These are phyloP conservation scores for Chlorocebus sabaeus DNA, from an alignment of 2,113 vertebrate species.

Conservation along the genomic window DNA sequence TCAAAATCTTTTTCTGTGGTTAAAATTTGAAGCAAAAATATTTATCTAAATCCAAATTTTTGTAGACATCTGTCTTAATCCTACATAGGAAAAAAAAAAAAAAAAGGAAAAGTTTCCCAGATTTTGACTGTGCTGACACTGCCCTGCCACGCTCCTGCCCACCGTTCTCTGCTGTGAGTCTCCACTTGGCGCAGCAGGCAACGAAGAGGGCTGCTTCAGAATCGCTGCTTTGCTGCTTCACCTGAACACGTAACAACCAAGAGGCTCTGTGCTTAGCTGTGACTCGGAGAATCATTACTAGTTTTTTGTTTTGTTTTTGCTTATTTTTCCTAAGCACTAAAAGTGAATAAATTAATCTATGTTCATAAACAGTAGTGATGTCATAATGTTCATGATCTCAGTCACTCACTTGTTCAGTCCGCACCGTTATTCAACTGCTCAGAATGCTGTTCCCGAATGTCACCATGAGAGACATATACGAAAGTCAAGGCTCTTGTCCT, in stretches of 20 bases:
- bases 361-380: not conserved
- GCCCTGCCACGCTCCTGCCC: not conserved
- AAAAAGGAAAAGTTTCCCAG: not conserved
- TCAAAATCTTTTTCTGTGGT: not conserved
- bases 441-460: not conserved
- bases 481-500: not conserved
- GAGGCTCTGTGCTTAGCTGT: not conserved
- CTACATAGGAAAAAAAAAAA: not conserved
- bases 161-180: rapidly evolving
- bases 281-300: not conserved
- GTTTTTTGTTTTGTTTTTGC: not conserved
- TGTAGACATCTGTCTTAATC: not conserved
- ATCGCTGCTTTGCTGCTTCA: not conserved
- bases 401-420: not conserved
- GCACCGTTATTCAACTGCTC: not conserved
- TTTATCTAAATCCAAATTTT: not conserved
- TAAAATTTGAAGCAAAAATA: not conserved
- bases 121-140: not conserved
- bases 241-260: not conserved
- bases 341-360: not conserved
- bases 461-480: not conserved
- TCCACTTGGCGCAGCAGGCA: not conserved
- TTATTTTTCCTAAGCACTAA: not conserved
- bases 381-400: not conserved
- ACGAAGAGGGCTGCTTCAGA: not conserved